Base-by-base conservation (phyloP, 2,113 vertebrate genomes). In the Paraplagusia blochii region DNA sequence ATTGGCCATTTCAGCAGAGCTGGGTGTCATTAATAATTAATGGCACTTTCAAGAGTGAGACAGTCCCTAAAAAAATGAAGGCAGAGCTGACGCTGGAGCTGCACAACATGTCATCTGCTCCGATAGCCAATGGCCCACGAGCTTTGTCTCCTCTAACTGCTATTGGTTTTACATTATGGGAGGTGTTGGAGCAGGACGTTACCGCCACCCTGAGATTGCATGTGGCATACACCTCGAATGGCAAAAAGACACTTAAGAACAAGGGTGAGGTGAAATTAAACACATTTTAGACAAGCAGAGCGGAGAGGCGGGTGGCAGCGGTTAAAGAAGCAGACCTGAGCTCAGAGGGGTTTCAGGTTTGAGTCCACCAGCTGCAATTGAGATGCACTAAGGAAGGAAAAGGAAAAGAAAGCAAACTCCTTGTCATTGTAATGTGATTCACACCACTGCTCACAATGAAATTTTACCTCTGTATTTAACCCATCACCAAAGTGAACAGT, bases 11-110 rank as follows among this genome's bases (percentile, higher is more conserved):
- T 88, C 80, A 77, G 85, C 85, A 58, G 59, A 70, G 77, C 80
- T 57, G 72, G 77, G 70, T 82, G 77, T 77, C 79, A 88, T 91
- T 81, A 86, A 87, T 86, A 89, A 88, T 87, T 86, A 78, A 87
- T 84, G 72, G 52, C 58, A 78, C 79, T 88, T 87, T 74, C 69
- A 80, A 80, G 64, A 85, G 78, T 82, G 63, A 75, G 64, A 72
- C 64, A 68, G 73, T 83, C 80, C 74, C 78, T 61, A 72, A 75
- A 87, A n/a, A 86, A 84, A 42, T 74, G 58, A 53, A 66, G 78
- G 63, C 55, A 66, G 68, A 65, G 51, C 36, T 63, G 63, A 58
- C 72, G 16, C 57, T 47, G 44, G 50, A 75, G 34, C 63, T 29
- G 40, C 9, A n/a, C 69, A 13, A 45, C 58, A 60, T 81, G 63